Conservation (phyloP, 2,113 vertebrate species). For the human (Homo sapiens) region GRCh38 chr17:6495501-6496000, state of each 20-base stretch:
- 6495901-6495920: too few species aligned
- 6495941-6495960: neutral
- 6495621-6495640: too few species aligned
- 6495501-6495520: neutral
- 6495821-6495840: neutral
- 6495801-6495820: neutral
- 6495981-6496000: neutral
- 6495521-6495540: neutral
- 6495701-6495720: neutral
- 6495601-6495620: neutral
- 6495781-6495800: too few species aligned
- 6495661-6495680: fast-evolving
- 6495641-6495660: neutral
- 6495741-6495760: neutral
- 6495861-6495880: neutral
- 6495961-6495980: neutral
- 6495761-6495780: neutral
- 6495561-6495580: neutral
- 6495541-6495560: neutral
- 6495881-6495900: fast-evolving
- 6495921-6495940: neutral
- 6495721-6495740: neutral
- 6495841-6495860: neutral
- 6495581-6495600: neutral
- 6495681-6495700: fast-evolving